Conservation (phyloP, 2,113 vertebrate species). For the Tamias sibiricus region DNA sequence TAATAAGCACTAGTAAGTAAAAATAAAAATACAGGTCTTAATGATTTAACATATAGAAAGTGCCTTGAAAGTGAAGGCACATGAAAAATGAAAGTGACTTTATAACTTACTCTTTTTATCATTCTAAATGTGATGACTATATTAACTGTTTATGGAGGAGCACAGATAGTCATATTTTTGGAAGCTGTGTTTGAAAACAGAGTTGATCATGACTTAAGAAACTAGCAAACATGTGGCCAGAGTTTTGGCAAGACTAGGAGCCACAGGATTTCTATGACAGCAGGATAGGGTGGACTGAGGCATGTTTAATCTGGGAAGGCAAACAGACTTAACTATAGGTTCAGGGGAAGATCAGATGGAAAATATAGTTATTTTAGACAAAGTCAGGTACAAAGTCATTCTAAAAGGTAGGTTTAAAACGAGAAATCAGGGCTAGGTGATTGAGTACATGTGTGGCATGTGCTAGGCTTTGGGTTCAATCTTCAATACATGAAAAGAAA, state of each 20-base stretch:
- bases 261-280: neutral
- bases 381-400: neutral
- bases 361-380: neutral
- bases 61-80: neutral
- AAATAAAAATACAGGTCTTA: neutral
- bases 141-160: neutral
- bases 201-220: neutral
- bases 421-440: neutral
- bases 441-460: neutral
- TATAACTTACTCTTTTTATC: neutral
- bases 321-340: neutral
- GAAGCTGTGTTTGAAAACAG: neutral
- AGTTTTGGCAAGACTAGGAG: neutral
- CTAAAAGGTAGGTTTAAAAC: neutral
- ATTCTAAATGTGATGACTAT: neutral
- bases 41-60: constrained; percentile 5
- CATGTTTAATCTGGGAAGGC: neutral
- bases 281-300: neutral
- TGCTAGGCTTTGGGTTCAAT: neutral
- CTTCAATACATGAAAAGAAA: accelerated
- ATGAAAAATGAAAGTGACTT: neutral
- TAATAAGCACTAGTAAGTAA: neutral
- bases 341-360: neutral
- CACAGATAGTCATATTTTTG: neutral
- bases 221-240: neutral